Conservation (phyloP, 2,888 invertebrate genomes). For the Meiosimyza platycephala region DNA sequence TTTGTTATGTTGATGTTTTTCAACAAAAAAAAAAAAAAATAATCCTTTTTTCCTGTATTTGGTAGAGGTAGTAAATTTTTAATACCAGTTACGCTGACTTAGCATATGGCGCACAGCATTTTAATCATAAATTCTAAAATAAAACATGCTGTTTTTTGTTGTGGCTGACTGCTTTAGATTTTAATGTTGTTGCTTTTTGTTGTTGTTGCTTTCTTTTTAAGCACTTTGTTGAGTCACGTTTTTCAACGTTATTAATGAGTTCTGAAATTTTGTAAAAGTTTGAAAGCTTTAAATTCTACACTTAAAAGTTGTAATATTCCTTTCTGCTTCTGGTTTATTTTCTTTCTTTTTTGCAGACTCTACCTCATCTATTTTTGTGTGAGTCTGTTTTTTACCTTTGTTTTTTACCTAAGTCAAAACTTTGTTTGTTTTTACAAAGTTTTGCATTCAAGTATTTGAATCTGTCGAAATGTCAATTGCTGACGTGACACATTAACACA, state of each 20-base stretch:
- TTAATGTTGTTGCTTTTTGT: no score
- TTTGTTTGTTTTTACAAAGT: conserved; percentile 5
- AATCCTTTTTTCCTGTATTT: background rate
- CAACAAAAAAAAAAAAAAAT: no score
- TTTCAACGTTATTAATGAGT: conserved; percentile 11
- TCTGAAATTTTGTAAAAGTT: background rate
- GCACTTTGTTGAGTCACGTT: conserved; percentile 4
- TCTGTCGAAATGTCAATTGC: conserved; percentile 23
- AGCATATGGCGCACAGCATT: background rate
- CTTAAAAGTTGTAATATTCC: background rate
- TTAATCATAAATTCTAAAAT: conserved; percentile 10
- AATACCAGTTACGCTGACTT: background rate
- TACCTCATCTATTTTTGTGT: background rate
- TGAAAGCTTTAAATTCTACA: conserved; percentile 14
- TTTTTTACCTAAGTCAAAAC: background rate
- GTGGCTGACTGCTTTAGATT: background rate
- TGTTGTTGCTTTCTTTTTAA: background rate
- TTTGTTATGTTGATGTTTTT: no score
- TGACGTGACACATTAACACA: conserved; percentile 13
- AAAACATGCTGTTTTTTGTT: background rate
- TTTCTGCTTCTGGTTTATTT: no score
- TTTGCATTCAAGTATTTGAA: conserved; percentile 13
- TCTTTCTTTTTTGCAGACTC: no score
- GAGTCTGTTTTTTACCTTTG: background rate
- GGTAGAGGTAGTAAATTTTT: background rate